phyloP scores from a whole-genome alignment of 92 coral and sea anemone species.

The Phenganax subtilis region DNA sequence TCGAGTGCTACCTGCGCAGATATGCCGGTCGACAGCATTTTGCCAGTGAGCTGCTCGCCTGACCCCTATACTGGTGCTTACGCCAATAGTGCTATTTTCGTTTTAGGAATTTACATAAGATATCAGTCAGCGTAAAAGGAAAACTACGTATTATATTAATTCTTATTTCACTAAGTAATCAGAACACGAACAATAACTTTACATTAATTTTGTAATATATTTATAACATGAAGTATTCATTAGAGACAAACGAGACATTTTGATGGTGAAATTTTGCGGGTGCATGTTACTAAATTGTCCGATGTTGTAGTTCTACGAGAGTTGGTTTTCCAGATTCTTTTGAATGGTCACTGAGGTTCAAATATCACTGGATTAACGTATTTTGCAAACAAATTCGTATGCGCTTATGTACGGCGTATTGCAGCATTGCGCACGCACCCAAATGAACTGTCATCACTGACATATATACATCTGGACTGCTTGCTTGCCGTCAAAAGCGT shows the following conservation, averaged over 20 bases:
- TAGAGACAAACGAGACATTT: neutral
- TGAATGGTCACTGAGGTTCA: no score
- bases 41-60: neutral
- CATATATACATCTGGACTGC: no score
- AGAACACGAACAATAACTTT: neutral
- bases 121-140: constrained; percentile 9
- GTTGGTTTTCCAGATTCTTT: no score
- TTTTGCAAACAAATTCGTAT: no score
- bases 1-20: neutral
- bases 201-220: neutral
- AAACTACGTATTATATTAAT: constrained; percentile 26
- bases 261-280: neutral
- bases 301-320: no score
- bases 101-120: neutral
- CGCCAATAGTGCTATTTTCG: neutral
- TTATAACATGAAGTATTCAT: neutral
- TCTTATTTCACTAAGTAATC: constrained; percentile 9
- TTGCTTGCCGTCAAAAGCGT: no score
- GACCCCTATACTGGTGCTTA: neutral
- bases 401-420: no score
- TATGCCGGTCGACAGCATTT: constrained; percentile 16
- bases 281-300: neutral
- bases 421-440: no score
- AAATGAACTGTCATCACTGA: no score
- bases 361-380: no score